These are phyloP conservation scores for Geotrupes spiniger DNA, from an alignment of 2,888 invertebrate species.

Conservation along the genomic window DNA sequence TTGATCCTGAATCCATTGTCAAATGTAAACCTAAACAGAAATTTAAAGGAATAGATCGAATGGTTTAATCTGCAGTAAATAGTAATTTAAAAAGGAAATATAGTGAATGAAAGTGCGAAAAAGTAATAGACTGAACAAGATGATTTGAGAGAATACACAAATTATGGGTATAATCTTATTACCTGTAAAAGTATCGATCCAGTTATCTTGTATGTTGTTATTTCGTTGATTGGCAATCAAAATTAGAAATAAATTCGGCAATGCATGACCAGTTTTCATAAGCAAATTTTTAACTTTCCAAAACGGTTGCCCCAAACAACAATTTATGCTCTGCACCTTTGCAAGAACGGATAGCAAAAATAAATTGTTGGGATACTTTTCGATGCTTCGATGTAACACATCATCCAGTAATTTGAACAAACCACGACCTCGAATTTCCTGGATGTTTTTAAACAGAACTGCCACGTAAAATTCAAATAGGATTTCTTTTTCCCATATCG, in stretches of 20 bases:
- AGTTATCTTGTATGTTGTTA: conserved; percentile 36
- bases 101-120: too few species aligned
- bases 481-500: conserved; percentile 46
- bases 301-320: conserved; percentile 50
- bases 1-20: conserved; percentile 35
- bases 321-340: conserved; percentile 48
- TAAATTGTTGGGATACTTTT: conserved; percentile 59
- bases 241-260: conserved; percentile 52
- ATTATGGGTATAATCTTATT: conserved; percentile 12
- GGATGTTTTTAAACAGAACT: conserved; percentile 43
- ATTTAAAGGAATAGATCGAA: conserved; percentile 21
- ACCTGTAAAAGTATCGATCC: conserved; percentile 44
- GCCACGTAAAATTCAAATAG: conserved; percentile 49
- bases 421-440: conserved; percentile 41
- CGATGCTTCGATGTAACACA: conserved; percentile 47
- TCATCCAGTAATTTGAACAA: conserved; percentile 48
- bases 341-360: conserved; percentile 54
- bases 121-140: too few species aligned
- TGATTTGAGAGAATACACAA: too few species aligned
- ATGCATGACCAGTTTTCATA: conserved; percentile 48
- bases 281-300: conserved; percentile 55
- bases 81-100: too few species aligned
- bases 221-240: conserved; percentile 47
- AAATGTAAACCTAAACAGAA: conserved; percentile 37
- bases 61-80: background rate